Percentiles rank a stretch among this genome's conserved stretches.
Conservation (phyloP, 2,113 vertebrate genomes). For the Leptosomus discolor region DNA sequence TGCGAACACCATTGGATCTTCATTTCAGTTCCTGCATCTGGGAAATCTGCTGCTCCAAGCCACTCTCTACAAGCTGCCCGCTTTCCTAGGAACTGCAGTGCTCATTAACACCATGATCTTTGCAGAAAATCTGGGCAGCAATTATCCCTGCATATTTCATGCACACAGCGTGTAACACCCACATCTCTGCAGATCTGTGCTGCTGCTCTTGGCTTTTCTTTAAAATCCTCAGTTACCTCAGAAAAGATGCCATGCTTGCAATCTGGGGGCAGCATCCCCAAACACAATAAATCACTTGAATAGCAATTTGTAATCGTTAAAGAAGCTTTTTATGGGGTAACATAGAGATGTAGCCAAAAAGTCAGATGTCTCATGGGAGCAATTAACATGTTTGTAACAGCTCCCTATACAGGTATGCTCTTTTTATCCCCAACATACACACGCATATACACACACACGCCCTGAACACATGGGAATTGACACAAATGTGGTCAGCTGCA, state of each 20-base stretch:
- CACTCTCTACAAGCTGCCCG: neutral
- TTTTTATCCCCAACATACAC: neutral
- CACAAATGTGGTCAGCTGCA: neutral
- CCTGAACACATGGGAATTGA: neutral
- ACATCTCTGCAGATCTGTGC: neutral
- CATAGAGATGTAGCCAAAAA: neutral
- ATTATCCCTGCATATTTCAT: neutral
- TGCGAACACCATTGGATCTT: neutral
- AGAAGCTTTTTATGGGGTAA: neutral
- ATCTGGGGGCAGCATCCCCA: neutral
- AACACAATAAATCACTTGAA: neutral
- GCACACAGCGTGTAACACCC: neutral
- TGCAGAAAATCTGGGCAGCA: neutral
- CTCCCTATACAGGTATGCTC: fast-evolving
- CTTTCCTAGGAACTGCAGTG: neutral
- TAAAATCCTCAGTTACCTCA: neutral
- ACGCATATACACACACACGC: neutral
- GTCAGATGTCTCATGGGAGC: neutral
- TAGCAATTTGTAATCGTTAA: neutral
- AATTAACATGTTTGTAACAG: neutral
- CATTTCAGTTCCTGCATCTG: neutral
- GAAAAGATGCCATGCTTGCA: neutral
- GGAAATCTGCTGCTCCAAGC: neutral
- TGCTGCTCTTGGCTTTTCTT: neutral
- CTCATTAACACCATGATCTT: neutral